Percentiles rank a stretch among this genome's conserved stretches.
Evolutionary conservation across 1,140 invertebrate species (phyloP).

Genomic region (Zaprionus camerounensis): DNA sequence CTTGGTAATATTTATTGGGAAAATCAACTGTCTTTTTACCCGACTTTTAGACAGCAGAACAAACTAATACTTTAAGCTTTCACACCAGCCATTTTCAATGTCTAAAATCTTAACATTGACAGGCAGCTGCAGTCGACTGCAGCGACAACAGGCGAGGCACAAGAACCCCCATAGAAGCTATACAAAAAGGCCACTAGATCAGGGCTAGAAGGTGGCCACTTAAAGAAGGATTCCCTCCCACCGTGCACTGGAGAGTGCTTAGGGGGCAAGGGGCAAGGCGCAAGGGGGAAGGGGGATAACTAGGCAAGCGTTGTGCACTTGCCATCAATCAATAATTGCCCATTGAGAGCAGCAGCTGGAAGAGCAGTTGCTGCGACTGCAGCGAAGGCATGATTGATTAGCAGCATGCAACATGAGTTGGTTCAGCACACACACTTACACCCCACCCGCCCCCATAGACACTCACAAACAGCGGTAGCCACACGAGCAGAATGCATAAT

Average conservation of each 20-base stretch:
- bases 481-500: slow-evolving; percentile 75
- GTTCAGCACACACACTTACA: slow-evolving; percentile 54
- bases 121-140: slow-evolving; percentile 59
- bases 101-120: slow-evolving; percentile 81
- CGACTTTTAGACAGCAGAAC: slow-evolving; percentile 19
- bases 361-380: slow-evolving; percentile 56
- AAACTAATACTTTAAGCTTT: slow-evolving; percentile 67
- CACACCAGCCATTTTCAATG: slow-evolving; percentile 67
- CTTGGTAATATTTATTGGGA: background rate
- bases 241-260: background rate
- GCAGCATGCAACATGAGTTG: slow-evolving; percentile 76
- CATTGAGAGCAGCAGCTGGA: slow-evolving; percentile 77
- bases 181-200: slow-evolving; percentile 69
- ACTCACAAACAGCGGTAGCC: slow-evolving; percentile 1
- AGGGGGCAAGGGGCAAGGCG: background rate
- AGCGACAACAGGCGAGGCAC: slow-evolving; percentile 28
- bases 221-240: slow-evolving; percentile 39
- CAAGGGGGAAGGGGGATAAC: background rate
- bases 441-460: slow-evolving; percentile 8
- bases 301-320: slow-evolving; percentile 61
- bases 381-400: slow-evolving; percentile 75
- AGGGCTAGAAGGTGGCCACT: slow-evolving; percentile 66
- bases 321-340: slow-evolving; percentile 82
- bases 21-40: background rate
- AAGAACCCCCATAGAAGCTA: slow-evolving; percentile 9